Base-by-base conservation (phyloP, 2,113 vertebrate species). In the Glaucomys volans region DNA sequence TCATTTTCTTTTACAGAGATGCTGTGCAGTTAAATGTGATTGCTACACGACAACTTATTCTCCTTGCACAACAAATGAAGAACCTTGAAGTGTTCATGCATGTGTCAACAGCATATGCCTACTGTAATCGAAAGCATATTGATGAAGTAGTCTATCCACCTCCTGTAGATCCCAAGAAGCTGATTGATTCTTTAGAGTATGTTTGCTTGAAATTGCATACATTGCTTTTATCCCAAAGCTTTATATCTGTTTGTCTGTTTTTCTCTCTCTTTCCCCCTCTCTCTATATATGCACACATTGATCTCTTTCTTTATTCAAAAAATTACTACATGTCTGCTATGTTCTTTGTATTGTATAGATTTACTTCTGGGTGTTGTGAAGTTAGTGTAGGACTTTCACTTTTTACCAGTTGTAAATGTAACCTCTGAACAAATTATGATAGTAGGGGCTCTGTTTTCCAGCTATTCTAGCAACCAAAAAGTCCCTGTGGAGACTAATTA, bases 91-190 rank as follows among this genome's bases (percentile, higher is more conserved):
- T 99, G 80, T 99, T 99, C 97, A 97, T 99, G 96, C 99, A 99
- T 12, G 96, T 99, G 89, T 99, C 99, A n/a, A 99, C 99, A 2
- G 99, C 99, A 20, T 99, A 99, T 42, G 99, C 99, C n/a, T 99
- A 99, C 92, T 99, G 99, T 97, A 99, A 99, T 98, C 98, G 98
- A 22, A 99, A 99, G 95, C 99, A 99, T 93, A 99, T 99, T 42
- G 99, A 99, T 87, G 99, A 99, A 97, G 82, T 99, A 0, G 98
- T 99, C 62, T 99, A 99, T 97, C 98, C 99, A 12, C 99, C 99
- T 16, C 99, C 99, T 12, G 98, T 99, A 44, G 99, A 99, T 98
- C 99, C 99, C 98, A 99, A 97, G 98, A 99, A 99, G 92, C 99
- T 99, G 87, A 99, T 99, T 57, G 99, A 99, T 95, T 99, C 99